Conservation (phyloP, 2,888 invertebrate genomes). For the Dryadula phaetusa region DNA sequence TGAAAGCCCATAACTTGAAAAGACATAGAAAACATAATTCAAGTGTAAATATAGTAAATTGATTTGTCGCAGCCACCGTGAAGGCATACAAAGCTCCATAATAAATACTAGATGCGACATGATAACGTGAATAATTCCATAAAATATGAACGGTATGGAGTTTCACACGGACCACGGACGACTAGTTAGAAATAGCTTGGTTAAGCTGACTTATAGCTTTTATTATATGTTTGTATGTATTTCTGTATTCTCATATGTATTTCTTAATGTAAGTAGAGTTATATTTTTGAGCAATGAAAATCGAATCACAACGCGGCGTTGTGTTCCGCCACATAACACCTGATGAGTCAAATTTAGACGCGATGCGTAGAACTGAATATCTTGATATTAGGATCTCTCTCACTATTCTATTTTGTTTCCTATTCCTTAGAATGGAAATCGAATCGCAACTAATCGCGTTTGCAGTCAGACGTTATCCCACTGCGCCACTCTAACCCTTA, state of each 20-base stretch:
- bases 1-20: conserved; percentile 5
- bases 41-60: conserved; percentile 64
- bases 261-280: no score
- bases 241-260: no score
- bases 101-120: conserved; percentile 51
- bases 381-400: no score
- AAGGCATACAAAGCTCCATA: conserved; percentile 40
- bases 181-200: conserved; percentile 34
- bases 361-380: no score
- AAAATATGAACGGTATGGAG: conserved; percentile 52
- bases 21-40: conserved; percentile 25
- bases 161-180: conserved; percentile 47
- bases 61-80: conserved; percentile 48
- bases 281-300: no score
- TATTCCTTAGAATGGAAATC: no score
- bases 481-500: no score
- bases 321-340: neutral
- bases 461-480: no score
- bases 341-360: no score
- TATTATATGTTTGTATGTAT: neutral
- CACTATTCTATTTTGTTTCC: no score
- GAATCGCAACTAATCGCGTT: no score
- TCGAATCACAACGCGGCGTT: neutral
- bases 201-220: conserved; percentile 37
- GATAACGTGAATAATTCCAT: conserved; percentile 54